These are phyloP conservation scores for Drosophila affinis DNA, from an alignment of 2,888 invertebrate genomes.

Conservation along the genomic window DNA sequence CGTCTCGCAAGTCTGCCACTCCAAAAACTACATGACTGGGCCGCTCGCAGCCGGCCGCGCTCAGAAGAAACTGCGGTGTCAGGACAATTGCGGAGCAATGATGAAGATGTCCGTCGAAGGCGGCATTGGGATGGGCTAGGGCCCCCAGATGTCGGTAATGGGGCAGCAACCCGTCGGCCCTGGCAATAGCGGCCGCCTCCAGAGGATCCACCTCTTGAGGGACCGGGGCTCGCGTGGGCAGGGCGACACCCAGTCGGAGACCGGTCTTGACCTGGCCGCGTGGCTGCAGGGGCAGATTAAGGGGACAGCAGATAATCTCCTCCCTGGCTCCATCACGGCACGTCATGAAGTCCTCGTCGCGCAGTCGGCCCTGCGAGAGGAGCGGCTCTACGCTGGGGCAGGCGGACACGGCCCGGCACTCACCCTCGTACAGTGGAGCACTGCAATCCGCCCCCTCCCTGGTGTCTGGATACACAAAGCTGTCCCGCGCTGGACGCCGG, in stretches of 20 bases:
- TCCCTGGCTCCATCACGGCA: constrained; percentile 54
- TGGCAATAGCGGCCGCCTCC: constrained; percentile 15
- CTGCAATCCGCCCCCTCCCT: constrained; percentile 27
- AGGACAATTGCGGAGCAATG: constrained; percentile 58
- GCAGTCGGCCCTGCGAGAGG: constrained; percentile 49
- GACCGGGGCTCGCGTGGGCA: background rate
- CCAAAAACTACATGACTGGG: constrained; percentile 66
- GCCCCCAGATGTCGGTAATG: constrained; percentile 59
- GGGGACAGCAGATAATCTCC: constrained; percentile 69
- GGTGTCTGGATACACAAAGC: constrained; percentile 9
- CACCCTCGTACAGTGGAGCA: constrained; percentile 64
- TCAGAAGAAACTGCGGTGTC: constrained; percentile 49
- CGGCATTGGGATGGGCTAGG: constrained; percentile 62
- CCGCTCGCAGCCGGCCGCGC: constrained; percentile 51
- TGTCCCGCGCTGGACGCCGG: background rate
- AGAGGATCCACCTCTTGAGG: background rate
- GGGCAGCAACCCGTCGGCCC: constrained; percentile 34
- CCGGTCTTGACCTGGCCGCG: constrained; percentile 31
- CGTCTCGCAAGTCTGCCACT: constrained; percentile 59
- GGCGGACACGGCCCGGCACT: constrained; percentile 44
- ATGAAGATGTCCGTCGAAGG: constrained; percentile 59
- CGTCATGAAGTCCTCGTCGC: constrained; percentile 49
- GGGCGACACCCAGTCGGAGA: background rate
- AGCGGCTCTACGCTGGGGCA: constrained; percentile 49
- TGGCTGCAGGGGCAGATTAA: constrained; percentile 52